These are phyloP conservation scores for Drosophila setifemur DNA, from an alignment of 1,140 invertebrate genomes.

Conservation along the genomic window DNA sequence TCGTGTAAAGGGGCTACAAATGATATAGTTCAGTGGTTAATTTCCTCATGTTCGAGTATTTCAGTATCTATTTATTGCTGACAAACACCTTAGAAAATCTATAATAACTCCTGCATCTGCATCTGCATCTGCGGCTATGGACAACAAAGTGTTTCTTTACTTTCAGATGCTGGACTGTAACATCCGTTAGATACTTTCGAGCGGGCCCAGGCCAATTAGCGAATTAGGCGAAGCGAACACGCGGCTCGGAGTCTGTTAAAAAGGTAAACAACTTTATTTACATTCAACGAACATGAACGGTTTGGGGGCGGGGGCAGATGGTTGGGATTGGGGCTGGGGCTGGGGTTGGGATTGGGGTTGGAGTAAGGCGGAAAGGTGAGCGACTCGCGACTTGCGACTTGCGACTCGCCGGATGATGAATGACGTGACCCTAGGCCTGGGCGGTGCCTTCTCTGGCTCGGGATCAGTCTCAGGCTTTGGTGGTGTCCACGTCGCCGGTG, in stretches of 20 bases:
- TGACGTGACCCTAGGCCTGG: no score
- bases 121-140: no score
- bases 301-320: no score
- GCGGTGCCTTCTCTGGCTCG: no score
- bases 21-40: no score
- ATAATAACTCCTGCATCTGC: no score
- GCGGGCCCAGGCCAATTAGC: neutral
- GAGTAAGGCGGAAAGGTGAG: conserved; percentile 6
- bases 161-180: neutral
- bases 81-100: no score
- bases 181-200: neutral
- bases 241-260: conserved; percentile 40
- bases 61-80: no score
- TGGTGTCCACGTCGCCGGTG: conserved; percentile 27
- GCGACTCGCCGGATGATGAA: neutral
- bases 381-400: neutral
- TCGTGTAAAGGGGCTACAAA: no score
- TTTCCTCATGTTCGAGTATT: no score
- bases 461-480: conserved; percentile 16
- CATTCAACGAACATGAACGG: conserved; percentile 63
- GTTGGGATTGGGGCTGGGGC: neutral
- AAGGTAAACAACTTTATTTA: conserved; percentile 78
- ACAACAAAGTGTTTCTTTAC: neutral
- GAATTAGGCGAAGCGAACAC: conserved; percentile 19
- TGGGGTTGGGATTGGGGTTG: neutral